A percentile compares a stretch with the other conserved stretches of the same genome.
Conservation (phyloP, 1,140 invertebrate genomes). For the Drosophila kohkoa region DNA sequence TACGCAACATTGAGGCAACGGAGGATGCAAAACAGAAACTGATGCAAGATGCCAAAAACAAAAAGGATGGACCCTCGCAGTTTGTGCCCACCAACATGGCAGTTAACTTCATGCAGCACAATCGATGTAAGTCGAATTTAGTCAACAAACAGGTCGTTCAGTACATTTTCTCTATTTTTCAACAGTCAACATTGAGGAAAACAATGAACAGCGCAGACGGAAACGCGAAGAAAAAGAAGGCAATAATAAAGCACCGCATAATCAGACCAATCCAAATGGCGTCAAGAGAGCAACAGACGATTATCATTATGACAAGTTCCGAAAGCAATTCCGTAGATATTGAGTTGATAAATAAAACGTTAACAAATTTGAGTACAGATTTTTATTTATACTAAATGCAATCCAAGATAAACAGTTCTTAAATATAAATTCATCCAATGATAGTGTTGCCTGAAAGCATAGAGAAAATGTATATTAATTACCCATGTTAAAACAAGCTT, state of each 20-base stretch:
- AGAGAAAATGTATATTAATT: constrained; percentile 3
- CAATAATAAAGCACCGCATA: constrained; percentile 77
- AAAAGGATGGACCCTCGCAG: constrained; percentile 97
- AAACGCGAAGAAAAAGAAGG: constrained; percentile 85
- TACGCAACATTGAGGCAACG: constrained; percentile 98
- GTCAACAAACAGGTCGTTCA: neutral
- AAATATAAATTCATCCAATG: neutral
- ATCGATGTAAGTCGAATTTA: constrained; percentile 89
- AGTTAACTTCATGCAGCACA: constrained; percentile 98
- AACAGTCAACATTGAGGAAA: constrained; percentile 93
- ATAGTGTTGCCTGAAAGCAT: no score
- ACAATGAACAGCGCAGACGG: constrained; percentile 86
- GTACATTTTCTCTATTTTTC: constrained; percentile 73
- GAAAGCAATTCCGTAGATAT: constrained; percentile 97
- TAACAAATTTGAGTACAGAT: constrained; percentile 8
- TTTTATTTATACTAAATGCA: no score
- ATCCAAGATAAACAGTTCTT: neutral
- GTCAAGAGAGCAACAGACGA: constrained; percentile 95
- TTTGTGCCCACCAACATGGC: constrained; percentile 99
- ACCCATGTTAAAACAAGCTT: constrained; percentile 11
- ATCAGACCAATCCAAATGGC: constrained; percentile 85
- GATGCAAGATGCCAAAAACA: constrained; percentile 94
- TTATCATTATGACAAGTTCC: constrained; percentile 98
- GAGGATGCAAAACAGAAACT: constrained; percentile 98
- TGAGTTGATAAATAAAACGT: constrained; percentile 83